These are phyloP conservation scores for Venustaconcha ellipsiformis DNA, from an alignment of 1,140 invertebrate species.

Conservation along the genomic window DNA sequence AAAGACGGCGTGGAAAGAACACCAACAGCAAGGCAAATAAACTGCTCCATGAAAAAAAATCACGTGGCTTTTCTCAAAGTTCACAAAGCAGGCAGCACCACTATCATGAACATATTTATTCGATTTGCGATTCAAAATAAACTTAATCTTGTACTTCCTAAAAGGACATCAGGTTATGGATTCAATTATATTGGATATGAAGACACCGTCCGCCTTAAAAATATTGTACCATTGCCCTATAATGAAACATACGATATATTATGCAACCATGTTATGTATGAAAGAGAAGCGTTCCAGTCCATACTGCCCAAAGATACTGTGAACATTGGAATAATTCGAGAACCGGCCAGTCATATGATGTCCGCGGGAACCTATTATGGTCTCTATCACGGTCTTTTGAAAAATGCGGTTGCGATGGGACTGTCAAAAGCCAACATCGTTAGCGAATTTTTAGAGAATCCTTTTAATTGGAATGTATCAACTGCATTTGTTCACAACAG, in stretches of 20 bases:
- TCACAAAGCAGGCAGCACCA: conserved; percentile 58
- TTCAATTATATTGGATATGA: conserved; percentile 39
- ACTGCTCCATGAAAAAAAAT: conserved; percentile 22
- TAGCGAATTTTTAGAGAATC: conserved; percentile 25
- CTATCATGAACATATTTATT: conserved; percentile 53
- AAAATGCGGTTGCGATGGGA: background rate
- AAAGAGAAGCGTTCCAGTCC: conserved; percentile 29
- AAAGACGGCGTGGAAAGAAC: too few relatives aligned
- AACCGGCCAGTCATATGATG: conserved; percentile 53
- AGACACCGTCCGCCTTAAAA: conserved; percentile 11
- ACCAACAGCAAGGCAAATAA: background rate
- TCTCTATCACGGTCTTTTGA: conserved; percentile 16
- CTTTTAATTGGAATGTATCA: conserved; percentile 1
- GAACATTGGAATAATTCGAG: conserved; percentile 52
- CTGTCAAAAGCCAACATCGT: background rate
- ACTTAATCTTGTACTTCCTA: conserved; percentile 49
- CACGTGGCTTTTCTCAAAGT: conserved; percentile 55
- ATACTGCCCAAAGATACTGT: conserved; percentile 49
- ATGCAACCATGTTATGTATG: conserved; percentile 49
- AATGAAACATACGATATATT: conserved; percentile 39
- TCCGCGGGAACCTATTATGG: conserved; percentile 53
- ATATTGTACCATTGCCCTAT: conserved; percentile 30
- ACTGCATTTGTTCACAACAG: conserved; percentile 47
- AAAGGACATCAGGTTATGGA: conserved; percentile 10
- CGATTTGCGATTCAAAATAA: conserved; percentile 43